phyloP scores from a whole-genome alignment of 2,113 vertebrate species.

The Pavo muticus region DNA sequence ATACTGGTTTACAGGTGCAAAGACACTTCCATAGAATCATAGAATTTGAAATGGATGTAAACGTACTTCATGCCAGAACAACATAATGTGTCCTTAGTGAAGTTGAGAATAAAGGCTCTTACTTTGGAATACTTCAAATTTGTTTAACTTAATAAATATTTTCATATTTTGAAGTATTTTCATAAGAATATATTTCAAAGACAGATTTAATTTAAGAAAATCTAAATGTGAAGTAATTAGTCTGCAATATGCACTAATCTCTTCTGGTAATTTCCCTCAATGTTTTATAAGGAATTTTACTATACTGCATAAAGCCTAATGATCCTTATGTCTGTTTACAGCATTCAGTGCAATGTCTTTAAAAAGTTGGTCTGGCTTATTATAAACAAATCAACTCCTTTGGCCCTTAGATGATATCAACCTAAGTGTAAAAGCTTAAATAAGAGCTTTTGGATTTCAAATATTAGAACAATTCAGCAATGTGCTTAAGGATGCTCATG shows the following conservation, averaged over 20 bases:
- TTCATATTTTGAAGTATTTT: not conserved
- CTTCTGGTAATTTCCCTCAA: constrained; percentile 2
- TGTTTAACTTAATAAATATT: not conserved
- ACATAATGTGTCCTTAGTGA: not conserved
- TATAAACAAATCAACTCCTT: constrained; percentile 8
- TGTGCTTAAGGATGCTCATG: not conserved
- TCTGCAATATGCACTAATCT: not conserved
- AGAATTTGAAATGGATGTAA: not conserved
- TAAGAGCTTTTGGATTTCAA: not conserved
- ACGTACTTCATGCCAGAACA: not conserved
- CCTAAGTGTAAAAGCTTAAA: not conserved
- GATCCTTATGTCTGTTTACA: not conserved
- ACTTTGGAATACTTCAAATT: not conserved
- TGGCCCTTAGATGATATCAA: not conserved
- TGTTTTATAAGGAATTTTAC: not conserved
- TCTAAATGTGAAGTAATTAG: not conserved
- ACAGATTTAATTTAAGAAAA: not conserved
- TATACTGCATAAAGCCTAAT: constrained; percentile 15
- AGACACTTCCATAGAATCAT: not conserved
- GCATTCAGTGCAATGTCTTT: not conserved
- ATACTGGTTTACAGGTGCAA: not conserved
- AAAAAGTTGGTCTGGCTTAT: not conserved
- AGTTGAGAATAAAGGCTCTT: not conserved
- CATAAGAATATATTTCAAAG: not conserved
- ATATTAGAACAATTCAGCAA: not conserved